Conservation (phyloP, 2,797 vertebrate species). For the Petrocephalus sullivani region DNA sequence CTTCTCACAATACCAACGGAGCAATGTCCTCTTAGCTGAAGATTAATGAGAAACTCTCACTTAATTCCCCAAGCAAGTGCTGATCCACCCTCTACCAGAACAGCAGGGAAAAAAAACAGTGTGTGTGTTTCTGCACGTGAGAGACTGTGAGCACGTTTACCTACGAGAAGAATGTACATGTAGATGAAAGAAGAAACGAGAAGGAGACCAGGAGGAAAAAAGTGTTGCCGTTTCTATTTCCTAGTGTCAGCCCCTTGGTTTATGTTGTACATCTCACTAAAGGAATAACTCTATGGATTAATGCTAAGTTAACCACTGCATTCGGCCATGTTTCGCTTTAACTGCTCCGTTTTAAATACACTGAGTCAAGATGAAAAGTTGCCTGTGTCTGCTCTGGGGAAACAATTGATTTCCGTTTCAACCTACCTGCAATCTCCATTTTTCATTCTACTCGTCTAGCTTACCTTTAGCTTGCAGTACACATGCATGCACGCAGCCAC, state of each 20-base stretch:
- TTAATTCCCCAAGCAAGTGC: conserved; percentile 19
- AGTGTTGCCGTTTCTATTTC: background rate
- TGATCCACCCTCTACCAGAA: conserved; percentile 10
- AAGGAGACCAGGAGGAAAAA: background rate
- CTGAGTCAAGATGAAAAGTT: conserved; percentile 16
- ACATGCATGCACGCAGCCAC: background rate
- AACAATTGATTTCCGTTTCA: conserved; percentile 13
- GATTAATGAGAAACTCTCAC: conserved; percentile 21
- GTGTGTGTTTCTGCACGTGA: background rate
- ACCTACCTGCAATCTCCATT: conserved; percentile 1
- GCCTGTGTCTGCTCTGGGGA: conserved; percentile 16
- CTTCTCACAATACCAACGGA: background rate
- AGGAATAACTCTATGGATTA: background rate
- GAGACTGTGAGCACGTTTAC: background rate
- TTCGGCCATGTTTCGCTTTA: background rate
- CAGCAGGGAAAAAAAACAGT: background rate
- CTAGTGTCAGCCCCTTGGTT: background rate
- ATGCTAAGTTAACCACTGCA: background rate
- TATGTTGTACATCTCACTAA: background rate
- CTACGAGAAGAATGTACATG: background rate
- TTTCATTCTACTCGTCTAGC: background rate
- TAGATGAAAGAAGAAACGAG: background rate
- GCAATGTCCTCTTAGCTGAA: background rate
- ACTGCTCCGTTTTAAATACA: conserved; percentile 1
- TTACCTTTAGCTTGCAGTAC: background rate